Base-by-base conservation (phyloP, 2,113 vertebrate species). In the Actenoides lindsayi region DNA sequence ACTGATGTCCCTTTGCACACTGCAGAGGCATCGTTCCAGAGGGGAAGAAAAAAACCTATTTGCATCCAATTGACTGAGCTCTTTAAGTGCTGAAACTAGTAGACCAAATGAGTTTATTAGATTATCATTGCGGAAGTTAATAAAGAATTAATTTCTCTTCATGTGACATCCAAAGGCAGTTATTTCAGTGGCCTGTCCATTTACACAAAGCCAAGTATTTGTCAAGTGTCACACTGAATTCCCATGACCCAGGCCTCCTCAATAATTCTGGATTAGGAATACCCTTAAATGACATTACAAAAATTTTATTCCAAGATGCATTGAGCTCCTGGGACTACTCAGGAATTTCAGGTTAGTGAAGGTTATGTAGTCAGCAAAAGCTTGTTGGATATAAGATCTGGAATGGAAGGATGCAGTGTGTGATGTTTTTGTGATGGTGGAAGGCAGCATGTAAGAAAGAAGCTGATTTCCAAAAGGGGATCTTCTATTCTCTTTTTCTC, bases 151-250 rank as follows among this genome's bases (percentile, higher is more conserved):
- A 99, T 99, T 99, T 98, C 98, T 99, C 97, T 98, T 98, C 97
- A 97, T 99, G 98, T 99, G 98, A 98, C 98, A 98, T 93, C 97
- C 94, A 98, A 98, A 98, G 98, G 98, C 97, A 98, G 98, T 98
- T 98, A 98, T 98, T 98, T 97, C 97, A 98, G 97, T 97, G 98
- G 97, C 98, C 98, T 99, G 99, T 99, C 99, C 98, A 98, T 99
- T 99, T 98, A 98, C 98, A 99, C 99, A 99, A 99, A 99, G 98
- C 98, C 98, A 98, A 98, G 98, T 99, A 99, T 99, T 99, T 98
- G 99, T 99, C 99, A 99, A 98, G 98, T 99, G 99, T 99, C 99
- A 98, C 96, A 96, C 98, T 96, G 98, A 96, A 98, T 99, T 99
- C 98, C 98, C 98, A 97, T 96, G 93, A 97, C 97, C 95, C 97